These are phyloP conservation scores for Cepphus grylle DNA, from an alignment of 2,113 vertebrate species.

Conservation along the genomic window DNA sequence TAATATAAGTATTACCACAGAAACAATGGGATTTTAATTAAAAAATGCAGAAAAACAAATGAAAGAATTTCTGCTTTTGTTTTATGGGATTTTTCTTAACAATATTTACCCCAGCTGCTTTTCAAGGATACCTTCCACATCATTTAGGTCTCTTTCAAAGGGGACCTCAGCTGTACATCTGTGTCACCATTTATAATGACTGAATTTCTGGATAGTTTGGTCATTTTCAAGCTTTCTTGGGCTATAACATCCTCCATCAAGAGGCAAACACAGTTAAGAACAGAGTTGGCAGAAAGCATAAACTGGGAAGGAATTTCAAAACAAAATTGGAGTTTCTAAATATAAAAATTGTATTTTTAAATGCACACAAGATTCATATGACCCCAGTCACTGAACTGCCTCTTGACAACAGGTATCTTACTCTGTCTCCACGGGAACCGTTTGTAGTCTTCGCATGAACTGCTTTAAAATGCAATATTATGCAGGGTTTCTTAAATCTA, in stretches of 20 bases:
- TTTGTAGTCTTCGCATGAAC: background rate
- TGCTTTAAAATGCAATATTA: background rate
- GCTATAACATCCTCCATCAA: background rate
- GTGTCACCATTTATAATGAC: background rate
- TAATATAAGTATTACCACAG: background rate
- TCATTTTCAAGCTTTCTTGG: background rate
- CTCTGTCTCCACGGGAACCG: background rate
- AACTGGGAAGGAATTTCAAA: background rate
- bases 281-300: background rate
- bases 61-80: fast-evolving
- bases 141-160: background rate
- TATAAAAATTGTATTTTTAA: background rate
- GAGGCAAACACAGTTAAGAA: background rate
- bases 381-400: background rate
- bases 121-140: background rate
- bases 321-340: background rate
- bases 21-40: background rate
- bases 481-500: background rate
- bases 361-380: background rate
- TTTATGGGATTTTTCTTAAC: background rate
- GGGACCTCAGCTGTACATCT: background rate
- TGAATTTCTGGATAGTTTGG: background rate
- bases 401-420: background rate
- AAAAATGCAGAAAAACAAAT: background rate
- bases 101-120: background rate